Percentiles rank a stretch among this genome's conserved stretches.
These are phyloP conservation scores for Macaca fascicularis DNA, from an alignment of 2,113 vertebrate species.

Conservation along the genomic window DNA sequence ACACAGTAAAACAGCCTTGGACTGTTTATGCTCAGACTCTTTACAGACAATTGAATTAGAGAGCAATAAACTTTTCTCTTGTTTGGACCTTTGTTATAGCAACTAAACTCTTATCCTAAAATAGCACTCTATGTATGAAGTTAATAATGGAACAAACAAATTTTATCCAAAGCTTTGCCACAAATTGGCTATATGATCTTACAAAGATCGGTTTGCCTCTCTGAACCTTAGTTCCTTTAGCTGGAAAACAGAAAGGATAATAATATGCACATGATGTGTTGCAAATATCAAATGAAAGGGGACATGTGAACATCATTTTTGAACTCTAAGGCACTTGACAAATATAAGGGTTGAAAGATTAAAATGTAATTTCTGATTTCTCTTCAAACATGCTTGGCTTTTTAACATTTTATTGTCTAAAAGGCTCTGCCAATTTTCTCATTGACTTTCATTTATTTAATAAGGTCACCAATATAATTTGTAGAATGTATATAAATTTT, in stretches of 20 bases:
- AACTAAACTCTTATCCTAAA: neutral
- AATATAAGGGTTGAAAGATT: conserved; percentile 72
- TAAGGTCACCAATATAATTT: conserved; percentile 66
- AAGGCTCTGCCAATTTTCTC: conserved; percentile 63
- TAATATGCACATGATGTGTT: conserved; percentile 41
- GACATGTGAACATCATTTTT: conserved; percentile 46
- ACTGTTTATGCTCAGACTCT: neutral
- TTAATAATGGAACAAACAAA: neutral
- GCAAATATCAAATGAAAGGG: conserved; percentile 41
- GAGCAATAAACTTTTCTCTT: neutral
- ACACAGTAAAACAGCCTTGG: neutral
- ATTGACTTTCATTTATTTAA: conserved; percentile 72
- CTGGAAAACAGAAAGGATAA: conserved; percentile 48
- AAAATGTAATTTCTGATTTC: conserved; percentile 67
- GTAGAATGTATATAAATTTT: conserved; percentile 46
- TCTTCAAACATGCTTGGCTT: conserved; percentile 65
- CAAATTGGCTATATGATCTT: conserved; percentile 29
- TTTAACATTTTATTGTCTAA: conserved; percentile 73
- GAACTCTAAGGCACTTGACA: conserved; percentile 68
- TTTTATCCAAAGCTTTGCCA: conserved; percentile 35
- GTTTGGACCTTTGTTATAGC: neutral
- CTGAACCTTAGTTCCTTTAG: conserved; percentile 28
- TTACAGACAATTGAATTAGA: neutral
- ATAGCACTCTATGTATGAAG: neutral
- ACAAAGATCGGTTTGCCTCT: conserved; percentile 27